Percentiles rank a stretch among this genome's conserved stretches.
These are phyloP conservation scores for Petroica traversi DNA, from an alignment of 2,113 vertebrate genomes.

Conservation along the genomic window DNA sequence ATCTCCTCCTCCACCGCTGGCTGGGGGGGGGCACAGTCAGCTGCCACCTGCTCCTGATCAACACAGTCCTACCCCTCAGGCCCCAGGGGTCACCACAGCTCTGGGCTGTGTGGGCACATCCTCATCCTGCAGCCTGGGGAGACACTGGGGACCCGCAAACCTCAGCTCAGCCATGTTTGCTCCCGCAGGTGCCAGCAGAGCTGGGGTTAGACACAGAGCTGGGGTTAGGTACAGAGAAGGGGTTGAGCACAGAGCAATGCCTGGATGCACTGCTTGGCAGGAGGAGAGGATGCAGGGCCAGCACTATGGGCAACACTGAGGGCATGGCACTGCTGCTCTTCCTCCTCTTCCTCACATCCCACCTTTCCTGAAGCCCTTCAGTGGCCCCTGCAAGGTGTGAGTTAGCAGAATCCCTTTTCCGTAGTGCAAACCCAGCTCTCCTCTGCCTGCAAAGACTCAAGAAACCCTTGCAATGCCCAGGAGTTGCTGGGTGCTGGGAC, in stretches of 20 bases:
- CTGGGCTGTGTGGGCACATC: not conserved
- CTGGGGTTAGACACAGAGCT: not conserved
- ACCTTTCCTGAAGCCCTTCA: accelerated
- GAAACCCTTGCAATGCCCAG: not conserved
- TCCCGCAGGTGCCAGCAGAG: not conserved
- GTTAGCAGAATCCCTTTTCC: not conserved
- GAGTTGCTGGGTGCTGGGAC: not conserved
- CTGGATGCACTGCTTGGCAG: not conserved
- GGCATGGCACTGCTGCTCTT: not conserved
- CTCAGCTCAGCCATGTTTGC: not conserved
- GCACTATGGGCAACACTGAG: accelerated
- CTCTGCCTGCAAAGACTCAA: not conserved
- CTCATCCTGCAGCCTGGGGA: not conserved
- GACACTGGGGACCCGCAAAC: accelerated
- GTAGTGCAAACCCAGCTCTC: not conserved
- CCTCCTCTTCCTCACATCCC: accelerated
- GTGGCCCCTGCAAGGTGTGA: accelerated
- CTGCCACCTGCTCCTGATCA: not conserved
- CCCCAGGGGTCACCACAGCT: accelerated
- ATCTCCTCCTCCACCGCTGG: not conserved
- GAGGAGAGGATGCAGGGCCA: not conserved
- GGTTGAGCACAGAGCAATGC: not conserved
- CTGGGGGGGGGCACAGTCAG: not conserved
- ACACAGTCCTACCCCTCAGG: accelerated
- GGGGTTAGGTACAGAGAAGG: not conserved